Evolutionary conservation across 2,113 vertebrate species (phyloP), one percentile per base, ranked within the genome.

Genomic region (Nestor notabilis): DNA sequence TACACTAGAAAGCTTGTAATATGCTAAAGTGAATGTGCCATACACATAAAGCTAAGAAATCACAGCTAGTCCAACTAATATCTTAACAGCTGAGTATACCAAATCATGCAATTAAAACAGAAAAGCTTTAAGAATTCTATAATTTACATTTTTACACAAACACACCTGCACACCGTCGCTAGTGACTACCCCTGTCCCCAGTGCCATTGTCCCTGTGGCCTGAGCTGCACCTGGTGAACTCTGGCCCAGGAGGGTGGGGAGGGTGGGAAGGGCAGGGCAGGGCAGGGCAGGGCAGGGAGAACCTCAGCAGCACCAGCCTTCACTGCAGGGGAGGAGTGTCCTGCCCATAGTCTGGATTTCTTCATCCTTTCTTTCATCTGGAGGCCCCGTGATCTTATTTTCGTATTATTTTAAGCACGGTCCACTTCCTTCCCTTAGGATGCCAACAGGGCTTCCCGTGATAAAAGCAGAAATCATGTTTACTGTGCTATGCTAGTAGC

Each of bases 351-450:
- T 23, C 23, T 21, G 16, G 7, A 18, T 33, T 64, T 66, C 14
- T 85, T 39, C 29, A 17, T 61, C 3, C 10, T 28, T 50, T 71
- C 53, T 15, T 74, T 25, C 2, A 0, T 37, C 35, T 64, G 17
- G 19, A 68, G 8, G 9, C 8, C 21, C 12, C 49, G 8, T 18
- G 7, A 9, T 2, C 19, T 83, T 66, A 52, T 29, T 86, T 91
- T 64, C 14, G 10, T 23, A 11, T 10, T 58, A 4, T 37, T 87
- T 72, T 53, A 64, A 72, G 5, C 17, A n/a, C n/a, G 41, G 2
- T 4, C 8, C 6, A 4, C 13, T 61, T 43, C 25, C 15, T 91
- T 58, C n/a, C 43, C 31, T 63, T 0, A 0, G 10, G 5, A 12
- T 76, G 3, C 8, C 37, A 58, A 29, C 1, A 24, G 23, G 23